phyloP scores from a whole-genome alignment of 2,888 invertebrate species.

The Phragmatobia fuliginosa region DNA sequence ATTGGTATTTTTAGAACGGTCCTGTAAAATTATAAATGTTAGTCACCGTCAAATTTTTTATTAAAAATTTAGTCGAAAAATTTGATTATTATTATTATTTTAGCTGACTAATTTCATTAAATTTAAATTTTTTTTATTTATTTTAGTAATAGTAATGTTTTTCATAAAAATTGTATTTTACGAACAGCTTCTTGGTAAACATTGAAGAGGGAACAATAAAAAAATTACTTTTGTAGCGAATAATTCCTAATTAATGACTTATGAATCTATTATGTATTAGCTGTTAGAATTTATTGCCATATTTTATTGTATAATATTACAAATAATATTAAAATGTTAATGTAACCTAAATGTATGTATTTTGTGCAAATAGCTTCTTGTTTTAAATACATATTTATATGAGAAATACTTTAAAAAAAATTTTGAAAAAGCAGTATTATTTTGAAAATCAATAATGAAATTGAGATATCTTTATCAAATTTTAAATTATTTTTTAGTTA shows the following conservation, averaged over 20 bases:
- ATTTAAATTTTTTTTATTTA: neutral
- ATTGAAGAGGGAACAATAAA: slow-evolving; percentile 57
- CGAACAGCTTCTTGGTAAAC: slow-evolving; percentile 13
- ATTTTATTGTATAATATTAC: slow-evolving; percentile 35
- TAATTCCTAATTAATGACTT: slow-evolving; percentile 50
- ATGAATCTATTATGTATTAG: slow-evolving; percentile 60
- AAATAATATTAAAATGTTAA: neutral
- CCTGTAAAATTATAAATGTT: neutral
- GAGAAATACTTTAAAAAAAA: neutral
- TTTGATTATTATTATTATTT: neutral
- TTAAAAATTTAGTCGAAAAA: neutral
- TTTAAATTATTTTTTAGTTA: neutral
- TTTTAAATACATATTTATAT: neutral
- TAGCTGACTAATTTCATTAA: neutral
- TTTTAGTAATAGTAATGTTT: neutral
- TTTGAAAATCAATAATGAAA: neutral
- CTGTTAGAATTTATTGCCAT: slow-evolving; percentile 39
- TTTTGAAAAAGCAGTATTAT: too few species aligned
- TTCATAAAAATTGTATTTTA: neutral
- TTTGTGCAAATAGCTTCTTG: neutral
- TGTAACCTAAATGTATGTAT: neutral
- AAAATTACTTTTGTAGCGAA: slow-evolving; percentile 40
- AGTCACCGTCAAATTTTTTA: neutral
- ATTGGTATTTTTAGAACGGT: neutral
- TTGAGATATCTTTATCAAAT: neutral